phyloP scores from a whole-genome alignment of 2,888 invertebrate genomes.

The Drosophila monieri region DNA sequence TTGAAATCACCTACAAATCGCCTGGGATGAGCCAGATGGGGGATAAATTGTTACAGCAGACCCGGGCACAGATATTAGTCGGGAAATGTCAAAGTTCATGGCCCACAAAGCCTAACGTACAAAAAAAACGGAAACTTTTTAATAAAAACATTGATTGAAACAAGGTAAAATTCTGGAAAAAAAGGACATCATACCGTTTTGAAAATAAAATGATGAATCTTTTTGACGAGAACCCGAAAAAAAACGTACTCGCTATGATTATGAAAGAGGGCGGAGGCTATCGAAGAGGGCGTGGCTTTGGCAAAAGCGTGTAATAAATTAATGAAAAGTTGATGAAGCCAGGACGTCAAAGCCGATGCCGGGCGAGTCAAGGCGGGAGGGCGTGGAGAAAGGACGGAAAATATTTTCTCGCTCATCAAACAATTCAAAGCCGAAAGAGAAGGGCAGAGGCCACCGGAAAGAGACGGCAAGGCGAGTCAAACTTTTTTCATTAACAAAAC shows the following conservation, averaged over 20 bases:
- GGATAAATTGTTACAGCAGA: background rate
- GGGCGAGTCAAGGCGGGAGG: too few species aligned
- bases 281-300: slow-evolving; percentile 20
- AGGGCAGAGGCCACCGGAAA: background rate
- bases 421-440: slow-evolving; percentile 29
- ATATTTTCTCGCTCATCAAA: slow-evolving; percentile 45
- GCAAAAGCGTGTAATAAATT: slow-evolving; percentile 67
- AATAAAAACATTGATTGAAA: slow-evolving; percentile 69
- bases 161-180: slow-evolving; percentile 38
- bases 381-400: slow-evolving; percentile 24
- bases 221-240: slow-evolving; percentile 33
- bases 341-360: slow-evolving; percentile 60
- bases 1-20: slow-evolving; percentile 10
- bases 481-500: slow-evolving; percentile 74
- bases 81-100: slow-evolving; percentile 63
- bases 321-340: slow-evolving; percentile 70
- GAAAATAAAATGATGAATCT: slow-evolving; percentile 50
- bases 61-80: slow-evolving; percentile 24
- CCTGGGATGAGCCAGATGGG: background rate
- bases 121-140: slow-evolving; percentile 54
- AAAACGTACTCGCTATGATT: slow-evolving; percentile 53
- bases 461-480: slow-evolving; percentile 28
- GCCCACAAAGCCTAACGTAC: slow-evolving; percentile 35
- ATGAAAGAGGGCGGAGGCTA: slow-evolving; percentile 38
- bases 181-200: slow-evolving; percentile 24